Conservation (phyloP, 37 sponge, comb jelly and placozoan genomes). For the Ianthella basta region DNA sequence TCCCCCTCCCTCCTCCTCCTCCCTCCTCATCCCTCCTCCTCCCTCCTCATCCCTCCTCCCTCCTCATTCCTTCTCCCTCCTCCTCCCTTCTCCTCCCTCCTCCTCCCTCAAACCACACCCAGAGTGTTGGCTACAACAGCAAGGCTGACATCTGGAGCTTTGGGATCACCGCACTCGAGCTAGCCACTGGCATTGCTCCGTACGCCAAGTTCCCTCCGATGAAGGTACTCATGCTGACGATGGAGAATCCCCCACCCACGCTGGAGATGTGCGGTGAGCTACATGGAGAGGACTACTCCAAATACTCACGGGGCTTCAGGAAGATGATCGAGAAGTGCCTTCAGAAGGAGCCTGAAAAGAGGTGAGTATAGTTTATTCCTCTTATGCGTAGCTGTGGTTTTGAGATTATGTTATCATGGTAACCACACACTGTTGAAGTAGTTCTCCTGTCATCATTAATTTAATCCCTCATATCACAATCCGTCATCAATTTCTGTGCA, state of each 20-base stretch:
- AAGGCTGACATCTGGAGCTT: constrained; percentile 92
- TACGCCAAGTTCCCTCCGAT: constrained; percentile 98
- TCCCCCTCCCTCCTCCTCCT: no score
- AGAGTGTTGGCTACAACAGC: constrained; percentile 62
- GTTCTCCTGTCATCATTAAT: no score
- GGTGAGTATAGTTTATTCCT: constrained; percentile 34
- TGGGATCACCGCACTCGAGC: constrained; percentile 94
- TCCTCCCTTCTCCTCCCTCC: not conserved
- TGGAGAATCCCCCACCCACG: constrained; percentile 97
- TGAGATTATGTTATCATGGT: no score
- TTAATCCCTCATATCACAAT: no score
- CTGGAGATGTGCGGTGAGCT: constrained; percentile 88
- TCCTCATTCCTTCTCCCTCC: no score
- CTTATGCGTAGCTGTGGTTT: no score
- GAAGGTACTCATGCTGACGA: constrained; percentile 96
- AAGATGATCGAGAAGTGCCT: constrained; percentile 94
- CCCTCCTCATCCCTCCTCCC: no score
- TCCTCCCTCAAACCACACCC: not conserved
- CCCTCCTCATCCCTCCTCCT: no score
- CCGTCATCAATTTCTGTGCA: no score
- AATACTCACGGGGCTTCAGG: constrained; percentile 89
- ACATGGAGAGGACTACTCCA: constrained; percentile 79
- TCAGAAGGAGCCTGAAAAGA: constrained; percentile 80
- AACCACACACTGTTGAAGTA: no score
- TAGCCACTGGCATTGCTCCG: constrained; percentile 96